Percentiles rank a stretch among this genome's conserved stretches.
Evolutionary conservation across 1,140 invertebrate species (phyloP).

Genomic region (Drosophila pectinifera): DNA sequence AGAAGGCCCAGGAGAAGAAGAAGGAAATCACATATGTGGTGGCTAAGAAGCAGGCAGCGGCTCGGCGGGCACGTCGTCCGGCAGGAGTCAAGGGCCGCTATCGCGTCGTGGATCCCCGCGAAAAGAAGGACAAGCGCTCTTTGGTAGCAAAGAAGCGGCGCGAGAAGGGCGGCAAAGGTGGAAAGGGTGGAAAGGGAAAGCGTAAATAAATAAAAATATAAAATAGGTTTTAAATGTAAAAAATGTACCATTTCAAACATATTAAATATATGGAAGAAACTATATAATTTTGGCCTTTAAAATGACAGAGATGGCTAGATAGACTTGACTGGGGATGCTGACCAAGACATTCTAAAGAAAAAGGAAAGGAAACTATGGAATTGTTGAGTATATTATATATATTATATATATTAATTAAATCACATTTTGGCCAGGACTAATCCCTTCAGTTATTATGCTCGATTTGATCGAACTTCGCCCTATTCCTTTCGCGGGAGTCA

Average conservation of each 20-base stretch:
- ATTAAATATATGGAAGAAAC: conserved; percentile 7
- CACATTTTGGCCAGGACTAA: neutral
- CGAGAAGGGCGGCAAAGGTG: conserved; percentile 57
- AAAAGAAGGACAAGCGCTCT: conserved; percentile 96
- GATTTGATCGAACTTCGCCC: no score
- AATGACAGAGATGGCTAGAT: no score
- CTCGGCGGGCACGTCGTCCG: conserved; percentile 92
- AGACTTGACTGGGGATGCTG: no score
- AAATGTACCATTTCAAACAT: conserved; percentile 1
- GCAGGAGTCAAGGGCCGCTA: conserved; percentile 95
- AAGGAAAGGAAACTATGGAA: no score
- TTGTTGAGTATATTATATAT: no score
- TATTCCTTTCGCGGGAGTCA: no score
- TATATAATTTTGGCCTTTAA: no score
- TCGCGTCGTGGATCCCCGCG: conserved; percentile 96
- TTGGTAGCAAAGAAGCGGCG: conserved; percentile 87
- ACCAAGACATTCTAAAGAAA: no score
- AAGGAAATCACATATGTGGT: conserved; percentile 97
- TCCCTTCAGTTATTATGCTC: no score
- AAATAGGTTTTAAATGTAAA: conserved; percentile 11
- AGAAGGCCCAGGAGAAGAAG: conserved; percentile 95
- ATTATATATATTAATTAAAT: neutral
- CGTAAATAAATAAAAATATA: conserved; percentile 13
- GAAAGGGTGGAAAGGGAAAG: conserved; percentile 35
- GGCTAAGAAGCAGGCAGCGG: conserved; percentile 94